Percentiles rank a stretch among this genome's conserved stretches.
These are phyloP conservation scores for Xenopus petersii DNA, from an alignment of 2,797 vertebrate genomes.

Conservation along the genomic window DNA sequence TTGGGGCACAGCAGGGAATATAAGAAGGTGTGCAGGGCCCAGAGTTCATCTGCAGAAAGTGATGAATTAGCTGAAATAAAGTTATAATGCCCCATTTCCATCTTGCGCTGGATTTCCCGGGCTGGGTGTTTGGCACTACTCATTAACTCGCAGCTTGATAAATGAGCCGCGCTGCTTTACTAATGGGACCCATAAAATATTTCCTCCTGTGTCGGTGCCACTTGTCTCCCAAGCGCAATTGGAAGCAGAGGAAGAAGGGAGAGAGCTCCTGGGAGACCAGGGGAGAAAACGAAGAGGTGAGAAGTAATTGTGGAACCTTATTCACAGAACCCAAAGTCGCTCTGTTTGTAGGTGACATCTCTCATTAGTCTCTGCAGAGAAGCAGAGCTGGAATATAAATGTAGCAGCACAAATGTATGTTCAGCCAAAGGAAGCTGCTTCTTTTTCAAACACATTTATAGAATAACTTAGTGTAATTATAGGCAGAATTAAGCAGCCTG, in stretches of 20 bases:
- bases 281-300: neutral
- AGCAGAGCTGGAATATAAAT: conserved; percentile 22
- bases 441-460: conserved; percentile 2
- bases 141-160: conserved; percentile 65
- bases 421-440: neutral
- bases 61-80: conserved; percentile 52
- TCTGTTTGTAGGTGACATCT: conserved; percentile 26
- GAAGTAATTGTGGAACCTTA: conserved; percentile 24
- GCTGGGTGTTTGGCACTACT: conserved; percentile 54
- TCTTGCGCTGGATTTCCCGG: conserved; percentile 53
- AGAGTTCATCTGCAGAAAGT: conserved; percentile 23
- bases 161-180: conserved; percentile 66
- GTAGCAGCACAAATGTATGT: conserved; percentile 1
- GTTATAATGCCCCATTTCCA: conserved; percentile 43
- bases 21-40: conserved; percentile 43
- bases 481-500: no score
- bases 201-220: conserved; percentile 59
- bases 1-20: neutral
- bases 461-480: neutral
- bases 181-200: conserved; percentile 75
- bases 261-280: conserved; percentile 10
- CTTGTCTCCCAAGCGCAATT: conserved; percentile 20
- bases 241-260: conserved; percentile 23
- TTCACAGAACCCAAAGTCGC: conserved; percentile 3
- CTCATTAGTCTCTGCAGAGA: conserved; percentile 22